phyloP scores from a whole-genome alignment of 2,113 vertebrate species.

The Verasper variegatus region DNA sequence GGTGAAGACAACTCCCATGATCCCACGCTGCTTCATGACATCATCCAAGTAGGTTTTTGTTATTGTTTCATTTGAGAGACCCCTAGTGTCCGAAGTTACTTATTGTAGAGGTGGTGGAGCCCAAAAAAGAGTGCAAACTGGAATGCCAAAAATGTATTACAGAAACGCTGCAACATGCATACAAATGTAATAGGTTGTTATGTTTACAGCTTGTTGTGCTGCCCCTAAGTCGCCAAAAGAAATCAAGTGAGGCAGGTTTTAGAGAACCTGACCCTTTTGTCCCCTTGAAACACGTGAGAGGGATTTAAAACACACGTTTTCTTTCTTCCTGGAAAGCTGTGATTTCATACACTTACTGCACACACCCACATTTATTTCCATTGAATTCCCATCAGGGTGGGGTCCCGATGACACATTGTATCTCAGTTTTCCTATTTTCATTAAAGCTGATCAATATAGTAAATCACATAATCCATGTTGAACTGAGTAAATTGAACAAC shows the following conservation, averaged over 20 bases:
- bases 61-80: too few relatives aligned
- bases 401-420: not conserved
- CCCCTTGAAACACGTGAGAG: not conserved
- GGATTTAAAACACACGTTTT: not conserved
- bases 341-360: not conserved
- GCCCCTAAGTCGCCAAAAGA: not conserved
- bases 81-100: too few relatives aligned
- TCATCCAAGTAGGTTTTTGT: too few relatives aligned
- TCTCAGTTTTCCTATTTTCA: not conserved
- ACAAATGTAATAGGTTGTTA: not conserved
- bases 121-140: not conserved
- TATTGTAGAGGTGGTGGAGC: not conserved
- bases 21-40: too few relatives aligned
- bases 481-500: not conserved
- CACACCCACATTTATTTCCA: not conserved
- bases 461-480: not conserved
- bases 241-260: not conserved
- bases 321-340: not conserved
- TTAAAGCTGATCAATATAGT: not conserved
- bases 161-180: not conserved
- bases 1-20: too few relatives aligned
- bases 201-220: not conserved
- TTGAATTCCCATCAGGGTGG: not conserved
- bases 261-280: not conserved
- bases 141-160: not conserved